Conservation (phyloP, 2,888 invertebrate species). For the Pandemis corylana region DNA sequence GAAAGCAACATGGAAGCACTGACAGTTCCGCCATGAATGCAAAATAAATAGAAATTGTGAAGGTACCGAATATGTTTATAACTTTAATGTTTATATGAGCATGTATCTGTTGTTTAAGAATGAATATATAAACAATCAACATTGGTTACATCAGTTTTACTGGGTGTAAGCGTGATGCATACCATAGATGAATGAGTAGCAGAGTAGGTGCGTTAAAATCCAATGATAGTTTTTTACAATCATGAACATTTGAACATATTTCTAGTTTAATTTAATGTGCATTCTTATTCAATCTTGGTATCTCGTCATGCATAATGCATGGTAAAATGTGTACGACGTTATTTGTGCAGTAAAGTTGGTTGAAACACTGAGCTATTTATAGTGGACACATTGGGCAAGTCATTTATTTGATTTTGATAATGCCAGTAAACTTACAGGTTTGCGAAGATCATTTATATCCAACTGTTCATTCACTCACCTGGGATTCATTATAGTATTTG, state of each 20-base stretch:
- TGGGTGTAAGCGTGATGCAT: conserved; percentile 19
- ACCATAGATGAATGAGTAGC: conserved; percentile 33
- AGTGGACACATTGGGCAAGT: conserved; percentile 32
- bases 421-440: not conserved
- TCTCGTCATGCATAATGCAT: conserved; percentile 30
- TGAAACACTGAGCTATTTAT: conserved; percentile 29
- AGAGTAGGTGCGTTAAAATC: conserved; percentile 35
- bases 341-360: conserved; percentile 12
- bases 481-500: not conserved
- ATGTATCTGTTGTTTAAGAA: conserved; percentile 52
- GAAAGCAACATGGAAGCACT: conserved; percentile 86
- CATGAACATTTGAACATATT: conserved; percentile 26
- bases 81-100: conserved; percentile 47
- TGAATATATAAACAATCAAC: conserved; percentile 42
- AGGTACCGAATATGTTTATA: conserved; percentile 61
- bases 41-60: conserved; percentile 84
- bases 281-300: conserved; percentile 33
- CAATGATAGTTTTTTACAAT: conserved; percentile 29
- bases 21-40: conserved; percentile 86
- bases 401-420: conserved; percentile 15
- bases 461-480: not conserved
- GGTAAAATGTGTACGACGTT: conserved; percentile 12
- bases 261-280: conserved; percentile 19
- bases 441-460: not conserved
- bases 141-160: conserved; percentile 42